These are phyloP conservation scores for Phorcus lineatus DNA, from an alignment of 2,888 invertebrate species.

Conservation along the genomic window DNA sequence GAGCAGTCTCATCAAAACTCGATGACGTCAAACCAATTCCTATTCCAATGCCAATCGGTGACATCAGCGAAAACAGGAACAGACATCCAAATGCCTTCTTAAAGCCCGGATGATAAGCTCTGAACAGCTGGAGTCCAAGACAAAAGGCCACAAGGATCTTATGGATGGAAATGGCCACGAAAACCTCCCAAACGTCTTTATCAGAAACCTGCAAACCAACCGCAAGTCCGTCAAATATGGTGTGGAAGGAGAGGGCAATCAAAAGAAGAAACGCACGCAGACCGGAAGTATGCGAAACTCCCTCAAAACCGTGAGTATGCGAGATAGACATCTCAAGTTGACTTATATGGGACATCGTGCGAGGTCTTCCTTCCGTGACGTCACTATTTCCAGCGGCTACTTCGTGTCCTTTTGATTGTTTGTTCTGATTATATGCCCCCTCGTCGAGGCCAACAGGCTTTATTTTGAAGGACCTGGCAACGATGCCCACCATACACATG, in stretches of 20 bases:
- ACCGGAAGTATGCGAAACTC: neutral
- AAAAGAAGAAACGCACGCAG: slow-evolving; percentile 77
- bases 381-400: neutral
- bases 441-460: neutral
- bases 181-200: slow-evolving; percentile 65
- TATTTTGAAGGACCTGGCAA: neutral
- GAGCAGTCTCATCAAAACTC: slow-evolving; percentile 29
- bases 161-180: slow-evolving; percentile 77
- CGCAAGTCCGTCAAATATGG: slow-evolving; percentile 79
- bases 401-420: neutral
- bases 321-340: neutral
- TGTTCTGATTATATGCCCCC: neutral
- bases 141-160: slow-evolving; percentile 79
- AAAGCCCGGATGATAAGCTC: slow-evolving; percentile 63
- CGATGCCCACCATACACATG: neutral
- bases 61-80: slow-evolving; percentile 41
- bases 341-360: neutral
- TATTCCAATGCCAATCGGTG: slow-evolving; percentile 47
- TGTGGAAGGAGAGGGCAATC: slow-evolving; percentile 78
- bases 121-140: slow-evolving; percentile 77
- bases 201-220: slow-evolving; percentile 76
- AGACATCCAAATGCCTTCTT: slow-evolving; percentile 37
- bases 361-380: neutral
- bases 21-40: slow-evolving; percentile 45
- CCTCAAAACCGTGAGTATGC: neutral